A percentile compares a stretch with the other conserved stretches of the same genome.
phyloP scores from a whole-genome alignment of 2,113 vertebrate genomes.

The Prochilodus magdalenae region DNA sequence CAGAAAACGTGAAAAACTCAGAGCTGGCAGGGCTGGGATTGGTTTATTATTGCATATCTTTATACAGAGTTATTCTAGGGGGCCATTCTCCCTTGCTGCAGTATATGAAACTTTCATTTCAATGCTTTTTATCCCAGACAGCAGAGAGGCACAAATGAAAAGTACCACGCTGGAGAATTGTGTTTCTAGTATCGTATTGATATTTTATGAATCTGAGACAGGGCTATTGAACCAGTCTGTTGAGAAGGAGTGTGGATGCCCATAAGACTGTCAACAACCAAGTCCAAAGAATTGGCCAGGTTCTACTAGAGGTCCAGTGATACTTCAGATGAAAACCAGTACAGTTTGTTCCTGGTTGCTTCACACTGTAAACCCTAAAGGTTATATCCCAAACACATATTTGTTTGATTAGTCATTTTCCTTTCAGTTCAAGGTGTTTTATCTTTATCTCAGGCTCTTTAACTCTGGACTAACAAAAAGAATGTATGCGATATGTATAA shows the following conservation, averaged over 20 bases:
- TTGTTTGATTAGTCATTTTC: not conserved
- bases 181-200: not conserved
- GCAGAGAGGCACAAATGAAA: not conserved
- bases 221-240: not conserved
- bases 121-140: not conserved
- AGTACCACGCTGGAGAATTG: not conserved
- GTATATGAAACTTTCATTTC: not conserved
- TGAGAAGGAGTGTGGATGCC: not conserved
- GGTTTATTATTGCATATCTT: constrained; percentile 5
- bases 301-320: not conserved
- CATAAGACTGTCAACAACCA: not conserved
- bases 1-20: not conserved
- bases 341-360: not conserved
- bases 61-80: not conserved
- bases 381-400: not conserved
- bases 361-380: not conserved
- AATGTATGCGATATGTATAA: no score
- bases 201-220: not conserved
- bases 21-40: not conserved
- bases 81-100: not conserved
- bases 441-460: not conserved
- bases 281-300: not conserved
- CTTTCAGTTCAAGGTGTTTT: not conserved
- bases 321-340: not conserved
- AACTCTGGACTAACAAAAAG: no score